phyloP scores from a whole-genome alignment of 2,113 vertebrate genomes.

The Trematocara unimaculatum region DNA sequence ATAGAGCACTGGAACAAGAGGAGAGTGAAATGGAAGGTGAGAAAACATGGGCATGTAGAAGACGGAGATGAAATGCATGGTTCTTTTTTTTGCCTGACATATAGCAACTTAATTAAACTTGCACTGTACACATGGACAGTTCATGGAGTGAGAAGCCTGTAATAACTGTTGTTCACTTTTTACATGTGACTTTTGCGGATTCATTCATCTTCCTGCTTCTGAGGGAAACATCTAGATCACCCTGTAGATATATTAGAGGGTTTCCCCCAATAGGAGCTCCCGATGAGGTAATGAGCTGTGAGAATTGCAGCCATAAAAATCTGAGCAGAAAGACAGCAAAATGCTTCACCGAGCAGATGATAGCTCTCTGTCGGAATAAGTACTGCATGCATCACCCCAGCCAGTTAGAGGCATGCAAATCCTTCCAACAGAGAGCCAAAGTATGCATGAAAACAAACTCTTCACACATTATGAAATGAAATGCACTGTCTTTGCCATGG shows the following conservation, averaged over 20 bases:
- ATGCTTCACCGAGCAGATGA: neutral
- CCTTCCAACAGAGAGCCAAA: neutral
- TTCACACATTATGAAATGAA: neutral
- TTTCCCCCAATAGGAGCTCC: neutral
- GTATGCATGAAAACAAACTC: neutral
- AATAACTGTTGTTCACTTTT: neutral
- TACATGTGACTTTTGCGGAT: neutral
- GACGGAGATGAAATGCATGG: neutral
- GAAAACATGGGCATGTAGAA: conserved; percentile 42
- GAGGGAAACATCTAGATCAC: neutral
- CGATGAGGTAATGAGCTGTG: neutral
- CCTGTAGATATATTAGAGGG: neutral
- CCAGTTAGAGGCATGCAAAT: neutral
- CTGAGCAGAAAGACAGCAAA: neutral
- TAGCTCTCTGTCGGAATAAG: neutral
- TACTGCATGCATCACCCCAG: neutral
- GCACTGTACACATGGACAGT: neutral
- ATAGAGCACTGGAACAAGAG: conserved; percentile 40
- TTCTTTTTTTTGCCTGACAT: neutral
- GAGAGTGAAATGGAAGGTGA: conserved; percentile 43
- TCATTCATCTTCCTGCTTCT: neutral
- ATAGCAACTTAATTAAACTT: neutral
- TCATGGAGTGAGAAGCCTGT: neutral
- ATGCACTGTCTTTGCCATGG: neutral
- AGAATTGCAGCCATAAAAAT: neutral